Evolutionary conservation across 2,113 vertebrate genomes (phyloP).

Genomic region (Cromileptes altivelis): DNA sequence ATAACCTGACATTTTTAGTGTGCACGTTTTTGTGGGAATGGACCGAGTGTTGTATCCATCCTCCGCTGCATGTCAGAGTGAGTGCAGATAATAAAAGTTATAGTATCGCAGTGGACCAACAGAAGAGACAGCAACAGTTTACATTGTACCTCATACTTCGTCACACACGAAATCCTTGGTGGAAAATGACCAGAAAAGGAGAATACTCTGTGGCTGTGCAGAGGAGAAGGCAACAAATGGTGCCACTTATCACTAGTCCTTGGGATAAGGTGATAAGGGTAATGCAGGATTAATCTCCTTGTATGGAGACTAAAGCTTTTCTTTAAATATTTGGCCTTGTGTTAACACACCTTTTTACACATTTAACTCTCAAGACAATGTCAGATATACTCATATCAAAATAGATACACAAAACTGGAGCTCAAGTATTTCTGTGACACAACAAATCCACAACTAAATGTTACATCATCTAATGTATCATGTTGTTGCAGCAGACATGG

Average conservation of each 20-base stretch:
- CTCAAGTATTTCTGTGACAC: slow-evolving; percentile 10
- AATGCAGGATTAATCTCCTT: background rate
- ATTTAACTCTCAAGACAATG: background rate
- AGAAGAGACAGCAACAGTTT: slow-evolving; percentile 34
- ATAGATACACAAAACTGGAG: slow-evolving; percentile 3
- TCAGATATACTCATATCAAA: background rate
- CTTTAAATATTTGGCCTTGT: no score
- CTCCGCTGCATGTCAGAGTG: background rate
- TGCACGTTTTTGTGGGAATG: slow-evolving; percentile 3
- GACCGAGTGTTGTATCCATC: slow-evolving; percentile 1
- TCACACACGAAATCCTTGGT: background rate
- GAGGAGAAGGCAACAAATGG: slow-evolving; percentile 1
- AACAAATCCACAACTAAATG: background rate
- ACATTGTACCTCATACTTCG: background rate
- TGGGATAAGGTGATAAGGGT: slow-evolving; percentile 24
- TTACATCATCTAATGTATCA: background rate
- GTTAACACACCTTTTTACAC: background rate
- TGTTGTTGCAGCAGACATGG: background rate
- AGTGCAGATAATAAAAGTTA: slow-evolving; percentile 23
- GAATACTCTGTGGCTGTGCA: background rate
- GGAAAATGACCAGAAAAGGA: slow-evolving; percentile 52
- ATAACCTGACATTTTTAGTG: background rate
- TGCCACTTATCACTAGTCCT: slow-evolving; percentile 37
- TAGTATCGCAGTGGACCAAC: slow-evolving; percentile 4
- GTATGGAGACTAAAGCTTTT: background rate